Evolutionary conservation across 2,113 vertebrate species (phyloP).

Genomic region (Polyodon spathula): DNA sequence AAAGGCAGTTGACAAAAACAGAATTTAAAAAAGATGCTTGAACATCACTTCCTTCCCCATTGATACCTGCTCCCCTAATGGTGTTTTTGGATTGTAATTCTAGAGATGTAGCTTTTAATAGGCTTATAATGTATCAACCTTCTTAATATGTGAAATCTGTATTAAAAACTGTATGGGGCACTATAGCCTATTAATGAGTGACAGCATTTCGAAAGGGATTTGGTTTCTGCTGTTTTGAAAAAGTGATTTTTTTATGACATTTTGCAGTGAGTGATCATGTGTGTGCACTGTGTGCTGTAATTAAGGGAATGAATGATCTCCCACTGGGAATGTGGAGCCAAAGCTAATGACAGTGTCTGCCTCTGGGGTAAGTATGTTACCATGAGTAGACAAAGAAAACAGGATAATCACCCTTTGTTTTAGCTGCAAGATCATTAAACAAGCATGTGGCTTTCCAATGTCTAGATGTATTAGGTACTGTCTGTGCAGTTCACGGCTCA

Average conservation of each 20-base stretch:
- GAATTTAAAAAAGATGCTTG: too few relatives aligned
- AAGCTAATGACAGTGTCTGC: conserved; percentile 18
- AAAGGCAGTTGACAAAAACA: too few relatives aligned
- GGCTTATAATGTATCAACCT: too few relatives aligned
- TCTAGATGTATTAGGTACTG: too few relatives aligned
- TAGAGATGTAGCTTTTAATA: too few relatives aligned
- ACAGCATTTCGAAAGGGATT: neutral
- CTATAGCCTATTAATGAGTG: conserved; percentile 2
- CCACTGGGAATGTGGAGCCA: conserved; percentile 1
- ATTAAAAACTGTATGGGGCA: too few relatives aligned
- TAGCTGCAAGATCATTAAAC: neutral
- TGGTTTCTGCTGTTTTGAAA: conserved; percentile 15
- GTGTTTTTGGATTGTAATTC: too few relatives aligned
- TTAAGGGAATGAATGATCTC: conserved; percentile 18
- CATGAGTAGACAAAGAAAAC: conserved; percentile 2
- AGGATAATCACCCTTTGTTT: conserved; percentile 21
- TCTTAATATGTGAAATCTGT: too few relatives aligned
- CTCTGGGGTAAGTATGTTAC: conserved; percentile 7
- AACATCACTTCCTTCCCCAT: too few relatives aligned
- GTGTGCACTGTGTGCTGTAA: conserved; percentile 18
- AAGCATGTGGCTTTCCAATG: neutral
- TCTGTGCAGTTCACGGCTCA: too few relatives aligned
- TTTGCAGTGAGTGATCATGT: conserved; percentile 15
- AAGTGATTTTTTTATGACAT: neutral
- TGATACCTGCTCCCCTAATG: too few relatives aligned